Percentiles rank a stretch among this genome's conserved stretches.
phyloP scores from a whole-genome alignment of 2,113 vertebrate genomes.

The Antechinus flavipes region DNA sequence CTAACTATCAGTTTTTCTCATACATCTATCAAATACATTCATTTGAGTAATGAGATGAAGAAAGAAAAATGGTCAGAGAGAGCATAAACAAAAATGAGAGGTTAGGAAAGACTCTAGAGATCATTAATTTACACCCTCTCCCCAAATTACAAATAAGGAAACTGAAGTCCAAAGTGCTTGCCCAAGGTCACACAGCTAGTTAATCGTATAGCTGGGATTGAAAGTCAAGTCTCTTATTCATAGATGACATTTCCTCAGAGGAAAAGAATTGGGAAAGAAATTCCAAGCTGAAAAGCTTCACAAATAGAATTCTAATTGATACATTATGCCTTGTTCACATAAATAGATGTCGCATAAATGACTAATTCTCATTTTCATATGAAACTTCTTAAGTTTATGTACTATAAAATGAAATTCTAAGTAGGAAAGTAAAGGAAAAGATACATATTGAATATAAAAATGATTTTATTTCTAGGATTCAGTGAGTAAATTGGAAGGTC shows the following conservation, averaged over 20 bases:
- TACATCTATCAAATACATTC: conserved; percentile 41
- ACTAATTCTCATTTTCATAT: conserved; percentile 14
- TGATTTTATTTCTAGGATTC: conserved; percentile 78
- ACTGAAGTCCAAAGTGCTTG: neutral
- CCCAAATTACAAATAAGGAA: neutral
- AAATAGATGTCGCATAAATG: neutral
- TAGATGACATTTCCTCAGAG: neutral
- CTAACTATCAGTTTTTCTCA: conserved; percentile 40
- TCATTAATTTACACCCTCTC: neutral
- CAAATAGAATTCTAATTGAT: neutral
- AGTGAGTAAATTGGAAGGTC: conserved; percentile 78
- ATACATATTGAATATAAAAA: neutral
- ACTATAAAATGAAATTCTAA: conserved; percentile 33
- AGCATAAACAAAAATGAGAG: neutral
- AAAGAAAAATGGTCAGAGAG: neutral
- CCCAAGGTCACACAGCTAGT: neutral
- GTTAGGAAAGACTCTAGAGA: neutral
- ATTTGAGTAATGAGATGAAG: conserved; percentile 44
- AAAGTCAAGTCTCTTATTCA: neutral
- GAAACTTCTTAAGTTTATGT: neutral
- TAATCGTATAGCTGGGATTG: neutral
- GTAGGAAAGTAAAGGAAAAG: conserved; percentile 42
- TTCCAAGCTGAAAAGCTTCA: neutral
- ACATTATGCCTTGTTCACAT: neutral
- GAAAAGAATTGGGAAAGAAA: neutral